Conservation (phyloP, 2,888 invertebrate species). For the Cephus sareptanus region DNA sequence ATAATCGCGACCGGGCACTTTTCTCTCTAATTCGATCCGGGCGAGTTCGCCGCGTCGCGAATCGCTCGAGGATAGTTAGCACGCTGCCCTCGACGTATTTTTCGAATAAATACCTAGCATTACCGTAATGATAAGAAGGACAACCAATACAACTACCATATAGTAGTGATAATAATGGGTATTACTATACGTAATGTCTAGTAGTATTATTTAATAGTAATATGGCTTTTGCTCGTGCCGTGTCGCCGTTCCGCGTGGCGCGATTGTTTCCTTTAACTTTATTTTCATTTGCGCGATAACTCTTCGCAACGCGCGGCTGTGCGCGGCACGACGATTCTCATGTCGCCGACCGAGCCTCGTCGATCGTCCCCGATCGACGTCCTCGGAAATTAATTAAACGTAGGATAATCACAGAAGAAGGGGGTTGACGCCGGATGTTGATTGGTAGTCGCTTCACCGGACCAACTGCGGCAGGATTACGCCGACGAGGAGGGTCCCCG, state of each 20-base stretch:
- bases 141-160: conserved; percentile 55
- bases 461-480: conserved; percentile 53
- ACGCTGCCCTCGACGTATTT: conserved; percentile 43
- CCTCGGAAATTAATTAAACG: conserved; percentile 62
- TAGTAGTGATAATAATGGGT: conserved; percentile 60
- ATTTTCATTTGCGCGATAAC: conserved; percentile 30
- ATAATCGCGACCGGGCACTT: background rate
- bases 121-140: conserved; percentile 54
- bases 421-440: conserved; percentile 51
- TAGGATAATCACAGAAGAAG: conserved; percentile 66
- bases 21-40: conserved; percentile 4
- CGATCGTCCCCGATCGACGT: background rate
- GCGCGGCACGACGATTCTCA: conserved; percentile 14
- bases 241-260: conserved; percentile 5
- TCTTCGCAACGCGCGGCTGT: conserved; percentile 30
- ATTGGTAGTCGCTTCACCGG: conserved; percentile 59
- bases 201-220: conserved; percentile 46
- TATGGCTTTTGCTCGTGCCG: conserved; percentile 26
- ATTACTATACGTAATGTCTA: conserved; percentile 58
- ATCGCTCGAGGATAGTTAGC: conserved; percentile 47
- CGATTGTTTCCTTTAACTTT: conserved; percentile 31
- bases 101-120: conserved; percentile 57
- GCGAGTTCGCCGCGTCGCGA: conserved; percentile 24
- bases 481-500: conserved; percentile 51
- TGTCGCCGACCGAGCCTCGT: conserved; percentile 25